phyloP scores from a whole-genome alignment of 2,888 invertebrate genomes.

The Cephus rjabovi region DNA sequence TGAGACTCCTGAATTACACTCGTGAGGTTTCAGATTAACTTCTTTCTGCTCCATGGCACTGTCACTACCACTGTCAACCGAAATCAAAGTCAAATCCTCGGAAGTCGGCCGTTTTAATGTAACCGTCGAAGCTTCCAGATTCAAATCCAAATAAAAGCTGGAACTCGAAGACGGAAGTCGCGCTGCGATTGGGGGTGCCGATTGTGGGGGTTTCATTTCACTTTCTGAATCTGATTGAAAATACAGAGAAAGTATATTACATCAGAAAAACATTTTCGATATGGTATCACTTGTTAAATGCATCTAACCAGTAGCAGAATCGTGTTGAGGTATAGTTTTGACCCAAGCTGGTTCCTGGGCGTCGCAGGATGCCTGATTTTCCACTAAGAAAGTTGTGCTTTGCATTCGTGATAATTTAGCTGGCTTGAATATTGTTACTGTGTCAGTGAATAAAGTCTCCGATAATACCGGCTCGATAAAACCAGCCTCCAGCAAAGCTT shows the following conservation, averaged over 20 bases:
- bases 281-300: neutral
- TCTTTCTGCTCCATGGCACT: slow-evolving; percentile 49
- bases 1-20: slow-evolving; percentile 54
- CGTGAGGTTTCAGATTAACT: slow-evolving; percentile 45
- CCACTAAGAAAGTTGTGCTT: slow-evolving; percentile 59
- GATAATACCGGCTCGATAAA: slow-evolving; percentile 75
- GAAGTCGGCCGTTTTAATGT: slow-evolving; percentile 69
- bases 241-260: neutral
- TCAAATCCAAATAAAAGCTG: slow-evolving; percentile 74
- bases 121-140: slow-evolving; percentile 74
- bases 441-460: slow-evolving; percentile 67
- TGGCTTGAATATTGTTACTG: slow-evolving; percentile 67
- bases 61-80: slow-evolving; percentile 45
- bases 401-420: slow-evolving; percentile 60
- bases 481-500: slow-evolving; percentile 80
- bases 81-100: slow-evolving; percentile 51
- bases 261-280: neutral
- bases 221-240: slow-evolving; percentile 58
- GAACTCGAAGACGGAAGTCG: slow-evolving; percentile 68
- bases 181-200: slow-evolving; percentile 50
- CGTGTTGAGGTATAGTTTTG: slow-evolving; percentile 70
- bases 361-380: slow-evolving; percentile 65
- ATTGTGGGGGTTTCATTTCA: slow-evolving; percentile 49
- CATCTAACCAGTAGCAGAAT: slow-evolving; percentile 62
- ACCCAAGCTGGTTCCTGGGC: slow-evolving; percentile 77